Percentiles rank a stretch among this genome's conserved stretches.
phyloP scores from a whole-genome alignment of 2,113 vertebrate species.

The Cavia aperea region DNA sequence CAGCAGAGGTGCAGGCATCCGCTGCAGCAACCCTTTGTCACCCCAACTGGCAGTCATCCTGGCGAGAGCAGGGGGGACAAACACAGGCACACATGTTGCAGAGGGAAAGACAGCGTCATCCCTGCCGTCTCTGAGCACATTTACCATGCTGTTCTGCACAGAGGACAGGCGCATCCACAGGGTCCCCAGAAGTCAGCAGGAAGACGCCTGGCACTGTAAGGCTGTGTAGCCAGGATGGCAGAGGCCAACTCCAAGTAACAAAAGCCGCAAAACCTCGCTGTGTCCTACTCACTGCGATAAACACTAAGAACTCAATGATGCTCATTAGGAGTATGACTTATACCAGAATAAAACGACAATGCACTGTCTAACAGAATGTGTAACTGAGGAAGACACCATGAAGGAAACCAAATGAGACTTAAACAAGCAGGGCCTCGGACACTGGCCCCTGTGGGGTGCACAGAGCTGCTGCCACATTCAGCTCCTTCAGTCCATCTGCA shows the following conservation, averaged over 20 bases:
- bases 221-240: too few relatives aligned
- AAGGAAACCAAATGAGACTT: neutral
- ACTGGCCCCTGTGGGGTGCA: rapidly evolving
- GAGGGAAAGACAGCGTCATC: neutral
- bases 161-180: neutral
- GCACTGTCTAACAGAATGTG: neutral
- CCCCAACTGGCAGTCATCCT: neutral
- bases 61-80: neutral
- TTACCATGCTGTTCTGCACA: neutral
- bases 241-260: neutral
- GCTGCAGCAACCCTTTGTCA: neutral
- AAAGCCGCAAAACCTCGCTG: too few relatives aligned
- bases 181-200: neutral
- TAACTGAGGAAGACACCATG: neutral
- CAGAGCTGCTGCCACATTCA: neutral
- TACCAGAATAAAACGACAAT: neutral
- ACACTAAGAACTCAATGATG: too few relatives aligned
- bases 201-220: neutral
- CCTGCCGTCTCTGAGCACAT: neutral
- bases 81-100: neutral
- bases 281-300: too few relatives aligned
- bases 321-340: neutral
- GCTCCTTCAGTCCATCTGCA: neutral
- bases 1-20: neutral
- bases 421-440: neutral